Evolutionary conservation across 1,140 invertebrate genomes (phyloP), one percentile per base, ranked within the genome.

Genomic region (Drosophila pandora): DNA sequence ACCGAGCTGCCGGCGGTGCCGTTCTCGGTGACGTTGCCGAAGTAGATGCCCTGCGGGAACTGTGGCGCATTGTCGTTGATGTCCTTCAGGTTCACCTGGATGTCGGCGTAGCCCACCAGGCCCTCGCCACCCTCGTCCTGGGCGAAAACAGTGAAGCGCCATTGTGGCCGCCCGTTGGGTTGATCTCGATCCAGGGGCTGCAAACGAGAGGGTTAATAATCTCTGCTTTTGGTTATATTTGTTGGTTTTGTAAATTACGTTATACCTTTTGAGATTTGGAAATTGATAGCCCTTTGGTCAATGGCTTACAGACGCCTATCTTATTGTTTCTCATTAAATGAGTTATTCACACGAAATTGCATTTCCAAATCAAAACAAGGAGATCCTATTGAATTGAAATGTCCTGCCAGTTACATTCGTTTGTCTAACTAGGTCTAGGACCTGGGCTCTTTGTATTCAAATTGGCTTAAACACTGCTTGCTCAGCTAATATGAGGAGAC

Each of bases 11-110:
- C 94, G 61, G 94, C 93, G 12, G 94, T 94, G 30, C 94, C 94
- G 81, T 95, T 95, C 83, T 95, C 94, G 9, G 94, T 95, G 22
- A 95, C 93, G 76, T 95, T 95, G 57, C 94, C 94, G 63, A 93
- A 93, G 79, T 94, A 94, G 58, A 94, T 92, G 48, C 93, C 93
- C 74, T 93, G 92, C 52, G 94, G 94, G 91, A 96, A 96, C 58
- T 95, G 92, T n/a, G 96, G 96, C 8, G 94, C 93, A 91, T 96
- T 96, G 92, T 96, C 95, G 90, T 96, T 96, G 76, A 96, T 94
- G 84, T 96, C 95, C 73, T 94, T 94, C 3, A 96, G 93, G 84
- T 94, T 94, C 61, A 96, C 94, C 90, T 95, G 94, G 13, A 96
- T 95, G 89, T 95, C 95, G 30, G 95, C 94, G 87, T 95, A 96